These are phyloP conservation scores for Aphaenogaster floridana DNA, from an alignment of 1,140 invertebrate genomes.

Conservation along the genomic window DNA sequence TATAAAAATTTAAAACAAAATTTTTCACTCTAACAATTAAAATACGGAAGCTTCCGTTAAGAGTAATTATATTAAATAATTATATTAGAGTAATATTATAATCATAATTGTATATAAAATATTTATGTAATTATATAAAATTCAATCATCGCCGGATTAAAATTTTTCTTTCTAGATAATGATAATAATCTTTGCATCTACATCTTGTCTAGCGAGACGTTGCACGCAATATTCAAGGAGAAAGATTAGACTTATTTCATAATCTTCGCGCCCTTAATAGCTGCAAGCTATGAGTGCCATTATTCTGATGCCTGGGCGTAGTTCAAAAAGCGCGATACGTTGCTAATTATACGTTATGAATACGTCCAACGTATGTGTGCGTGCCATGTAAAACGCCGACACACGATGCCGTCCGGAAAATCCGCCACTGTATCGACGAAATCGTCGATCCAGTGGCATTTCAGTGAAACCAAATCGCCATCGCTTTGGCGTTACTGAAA, in stretches of 20 bases:
- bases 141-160: not conserved
- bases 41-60: not conserved
- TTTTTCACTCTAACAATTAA: not conserved
- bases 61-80: not conserved
- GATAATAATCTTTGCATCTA: not conserved
- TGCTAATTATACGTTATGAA: constrained; percentile 38
- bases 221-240: not conserved
- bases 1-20: not conserved
- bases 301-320: not conserved
- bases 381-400: constrained; percentile 33
- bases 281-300: not conserved
- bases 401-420: constrained; percentile 29
- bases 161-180: not conserved
- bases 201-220: not conserved
- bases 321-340: constrained; percentile 34
- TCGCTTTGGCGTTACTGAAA: constrained; percentile 46
- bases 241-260: constrained; percentile 20
- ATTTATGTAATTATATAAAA: not conserved
- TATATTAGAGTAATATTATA: no score
- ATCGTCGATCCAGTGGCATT: constrained; percentile 52
- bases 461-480: constrained; percentile 44
- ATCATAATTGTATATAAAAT: not conserved
- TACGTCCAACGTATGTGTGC: not conserved
- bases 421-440: constrained; percentile 32
- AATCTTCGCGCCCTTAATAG: constrained; percentile 27